Percentiles rank a stretch among this genome's conserved stretches.
phyloP scores from a whole-genome alignment of 2,888 invertebrate species.

The Electrophaes corylata region DNA sequence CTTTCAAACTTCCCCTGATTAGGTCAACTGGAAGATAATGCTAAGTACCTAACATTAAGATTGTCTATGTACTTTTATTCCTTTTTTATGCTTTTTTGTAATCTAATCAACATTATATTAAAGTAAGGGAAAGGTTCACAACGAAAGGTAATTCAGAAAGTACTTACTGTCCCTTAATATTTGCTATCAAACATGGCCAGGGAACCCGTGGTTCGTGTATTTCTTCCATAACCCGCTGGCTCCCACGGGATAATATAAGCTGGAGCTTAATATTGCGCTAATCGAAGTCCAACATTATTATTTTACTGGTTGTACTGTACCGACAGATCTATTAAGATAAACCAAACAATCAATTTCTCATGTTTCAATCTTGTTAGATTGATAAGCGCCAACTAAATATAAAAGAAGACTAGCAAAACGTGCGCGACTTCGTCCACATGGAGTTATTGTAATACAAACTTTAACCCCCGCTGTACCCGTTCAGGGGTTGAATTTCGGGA shows the following conservation, averaged over 20 bases:
- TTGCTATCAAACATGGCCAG: conserved; percentile 55
- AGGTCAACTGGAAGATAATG: too few relatives aligned
- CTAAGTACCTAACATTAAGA: too few relatives aligned
- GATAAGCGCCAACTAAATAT: conserved; percentile 9
- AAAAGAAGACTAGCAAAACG: too few relatives aligned
- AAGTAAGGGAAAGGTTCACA: conserved; percentile 21
- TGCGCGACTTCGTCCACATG: too few relatives aligned
- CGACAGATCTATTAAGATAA: conserved; percentile 29
- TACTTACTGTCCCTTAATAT: conserved; percentile 44
- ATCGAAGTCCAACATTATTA: conserved; percentile 31
- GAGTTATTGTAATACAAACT: too few relatives aligned
- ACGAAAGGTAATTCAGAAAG: conserved; percentile 45
- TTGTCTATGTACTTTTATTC: too few relatives aligned
- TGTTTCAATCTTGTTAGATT: conserved; percentile 11
- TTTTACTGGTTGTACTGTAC: conserved; percentile 17
- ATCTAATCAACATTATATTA: background rate
- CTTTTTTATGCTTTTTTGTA: background rate
- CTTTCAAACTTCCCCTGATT: too few relatives aligned
- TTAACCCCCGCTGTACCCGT: too few relatives aligned
- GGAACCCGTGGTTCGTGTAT: conserved; percentile 51
- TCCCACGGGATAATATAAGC: conserved; percentile 67
- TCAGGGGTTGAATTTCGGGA: too few relatives aligned
- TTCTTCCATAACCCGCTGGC: conserved; percentile 64
- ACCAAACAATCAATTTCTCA: conserved; percentile 15
- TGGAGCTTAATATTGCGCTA: conserved; percentile 62